Evolutionary conservation across 2,888 invertebrate species (phyloP).

Genomic region (Dimorphilus gyrociliatus): DNA sequence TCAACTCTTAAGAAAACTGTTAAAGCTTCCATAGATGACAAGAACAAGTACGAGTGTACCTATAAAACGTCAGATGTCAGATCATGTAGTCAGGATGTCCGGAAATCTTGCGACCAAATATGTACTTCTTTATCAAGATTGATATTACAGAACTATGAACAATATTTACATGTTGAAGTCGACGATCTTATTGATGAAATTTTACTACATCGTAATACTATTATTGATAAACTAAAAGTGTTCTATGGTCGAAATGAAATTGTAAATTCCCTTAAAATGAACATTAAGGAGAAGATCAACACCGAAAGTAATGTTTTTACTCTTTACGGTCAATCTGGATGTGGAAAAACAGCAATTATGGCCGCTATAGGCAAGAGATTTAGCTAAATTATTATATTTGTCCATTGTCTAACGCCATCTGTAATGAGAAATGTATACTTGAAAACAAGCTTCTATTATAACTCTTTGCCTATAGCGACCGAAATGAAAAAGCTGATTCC

Average conservation of each 20-base stretch:
- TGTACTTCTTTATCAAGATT: conserved; percentile 4
- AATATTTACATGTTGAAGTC: conserved; percentile 6
- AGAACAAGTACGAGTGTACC: conserved; percentile 2
- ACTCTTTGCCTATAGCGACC: too few relatives aligned
- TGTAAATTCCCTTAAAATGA: neutral
- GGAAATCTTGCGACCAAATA: conserved; percentile 6
- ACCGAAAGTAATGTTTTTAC: conserved; percentile 1
- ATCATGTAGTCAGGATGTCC: conserved; percentile 2
- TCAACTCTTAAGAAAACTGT: too few relatives aligned
- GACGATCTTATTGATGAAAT: conserved; percentile 5
- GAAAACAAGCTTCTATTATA: too few relatives aligned
- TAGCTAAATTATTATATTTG: too few relatives aligned
- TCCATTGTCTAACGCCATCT: too few relatives aligned
- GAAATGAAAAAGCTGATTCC: conserved; percentile 5
- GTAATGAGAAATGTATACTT: too few relatives aligned
- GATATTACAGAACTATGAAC: conserved; percentile 6
- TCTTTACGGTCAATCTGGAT: conserved; percentile 7
- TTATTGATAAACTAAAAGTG: conserved; percentile 4
- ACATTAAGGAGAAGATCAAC: neutral
- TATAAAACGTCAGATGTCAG: conserved; percentile 3
- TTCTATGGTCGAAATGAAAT: conserved; percentile 7
- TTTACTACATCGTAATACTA: conserved; percentile 5
- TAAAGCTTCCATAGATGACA: neutral
- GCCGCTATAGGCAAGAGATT: conserved; percentile 6
- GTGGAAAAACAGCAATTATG: conserved; percentile 9